Evolutionary conservation across 2,888 invertebrate species (phyloP).

Genomic region (Caenorhabditis sp.): DNA sequence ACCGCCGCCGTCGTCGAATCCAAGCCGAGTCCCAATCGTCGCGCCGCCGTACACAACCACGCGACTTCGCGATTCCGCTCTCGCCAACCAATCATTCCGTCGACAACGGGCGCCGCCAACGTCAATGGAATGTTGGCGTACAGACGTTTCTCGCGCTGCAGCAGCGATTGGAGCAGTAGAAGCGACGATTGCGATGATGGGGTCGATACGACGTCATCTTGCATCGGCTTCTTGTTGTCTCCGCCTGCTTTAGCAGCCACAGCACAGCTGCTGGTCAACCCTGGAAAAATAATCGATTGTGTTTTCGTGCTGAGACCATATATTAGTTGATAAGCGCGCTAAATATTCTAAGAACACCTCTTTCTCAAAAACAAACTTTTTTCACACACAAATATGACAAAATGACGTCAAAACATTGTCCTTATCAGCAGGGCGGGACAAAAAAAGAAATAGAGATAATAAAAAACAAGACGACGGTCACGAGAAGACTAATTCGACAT

Average conservation of each 20-base stretch:
- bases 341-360: too few species aligned
- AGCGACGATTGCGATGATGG: conserved; percentile 40
- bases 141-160: conserved; percentile 42
- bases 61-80: conserved; percentile 51
- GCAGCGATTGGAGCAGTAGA: conserved; percentile 24
- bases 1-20: conserved; percentile 44
- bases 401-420: background rate
- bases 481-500: too few species aligned
- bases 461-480: background rate
- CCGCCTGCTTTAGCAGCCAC: conserved; percentile 34
- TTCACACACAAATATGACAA: background rate
- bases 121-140: conserved; percentile 8
- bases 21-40: conserved; percentile 42
- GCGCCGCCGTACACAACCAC: conserved; percentile 40
- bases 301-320: background rate
- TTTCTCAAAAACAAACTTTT: too few species aligned
- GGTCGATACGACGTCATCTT: conserved; percentile 28
- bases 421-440: background rate
- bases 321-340: too few species aligned
- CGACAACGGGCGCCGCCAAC: conserved; percentile 32
- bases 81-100: conserved; percentile 47
- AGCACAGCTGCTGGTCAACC: conserved; percentile 44
- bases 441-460: background rate
- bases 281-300: conserved; percentile 20
- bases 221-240: conserved; percentile 29